Evolutionary conservation across 2,113 vertebrate genomes (phyloP), one percentile per base, ranked within the genome.

Genomic region (Peromyscus maniculatus): DNA sequence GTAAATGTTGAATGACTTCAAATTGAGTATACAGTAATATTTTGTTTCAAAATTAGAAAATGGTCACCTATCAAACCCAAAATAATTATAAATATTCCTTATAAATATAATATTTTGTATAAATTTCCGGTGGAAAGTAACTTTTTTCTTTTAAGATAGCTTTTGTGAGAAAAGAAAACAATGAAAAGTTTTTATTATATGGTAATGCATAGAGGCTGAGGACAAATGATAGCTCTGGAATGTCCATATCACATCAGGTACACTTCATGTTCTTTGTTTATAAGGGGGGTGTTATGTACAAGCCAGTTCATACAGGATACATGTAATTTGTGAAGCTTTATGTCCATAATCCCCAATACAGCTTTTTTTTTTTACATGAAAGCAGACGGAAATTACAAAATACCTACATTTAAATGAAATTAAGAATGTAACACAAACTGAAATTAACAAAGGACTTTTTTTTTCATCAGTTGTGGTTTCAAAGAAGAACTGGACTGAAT

Each of bases 341-440:
- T 69, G 57, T 52, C 39, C 21, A 72, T 66, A 67, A 89, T 59
- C 59, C 80, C 46, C 43, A 36, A 31, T 36, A 95, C 22, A 87
- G 49, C 5, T 71, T 57, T 77, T 88, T 87, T 87, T 89, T 84
- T 71, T 89, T 87, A 91, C 36, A 96, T 62, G 89, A 95, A 96
- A 96, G 52, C 66, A 95, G 95, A 12, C 0, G 0, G 77, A 97
- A 96, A 97, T 97, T 98, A 90, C 78, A 88, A 97, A 98, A 96
- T 96, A 92, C 49, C 79, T 97, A 96, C 90, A 89, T 90, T 96
- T 97, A 96, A 97, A 90, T 97, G 91, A 87, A 97, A 97, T 97
- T 97, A 97, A 94, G 87, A 95, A 87, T 96, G 69, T 86, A 91
- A 96, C 71, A 96, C 78, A 88, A 91, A 96, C 82, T 74, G 49